Percentiles rank a stretch among this genome's conserved stretches.
These are phyloP conservation scores for Pteruthius melanotis DNA, from an alignment of 2,113 vertebrate species.

Conservation along the genomic window DNA sequence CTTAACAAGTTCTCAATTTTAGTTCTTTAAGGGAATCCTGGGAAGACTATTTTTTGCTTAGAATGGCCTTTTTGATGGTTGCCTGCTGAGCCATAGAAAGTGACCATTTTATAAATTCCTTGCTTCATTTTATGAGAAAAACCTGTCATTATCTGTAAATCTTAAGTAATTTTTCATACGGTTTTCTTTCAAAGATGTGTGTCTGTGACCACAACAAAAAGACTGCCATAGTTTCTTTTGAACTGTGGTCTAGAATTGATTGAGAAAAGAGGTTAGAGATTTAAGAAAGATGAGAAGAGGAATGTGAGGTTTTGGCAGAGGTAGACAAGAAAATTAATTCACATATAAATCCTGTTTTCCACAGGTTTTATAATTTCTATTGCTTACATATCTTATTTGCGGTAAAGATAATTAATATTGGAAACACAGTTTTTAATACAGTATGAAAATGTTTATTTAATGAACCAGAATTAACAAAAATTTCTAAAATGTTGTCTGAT, in stretches of 20 bases:
- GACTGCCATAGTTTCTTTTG: neutral
- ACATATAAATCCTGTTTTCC: neutral
- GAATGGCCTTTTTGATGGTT: neutral
- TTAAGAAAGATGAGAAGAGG: neutral
- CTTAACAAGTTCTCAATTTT: neutral
- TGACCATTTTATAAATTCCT: neutral
- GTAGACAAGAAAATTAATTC: neutral
- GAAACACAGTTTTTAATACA: neutral
- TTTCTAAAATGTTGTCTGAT: slow-evolving; percentile 29
- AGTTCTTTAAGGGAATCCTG: neutral
- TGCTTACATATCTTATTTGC: neutral
- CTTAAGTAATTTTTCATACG: neutral
- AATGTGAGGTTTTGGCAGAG: neutral
- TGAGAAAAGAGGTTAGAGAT: neutral
- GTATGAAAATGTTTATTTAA: neutral
- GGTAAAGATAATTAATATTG: neutral
- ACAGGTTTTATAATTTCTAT: neutral
- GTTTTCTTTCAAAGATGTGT: neutral
- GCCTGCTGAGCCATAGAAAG: neutral
- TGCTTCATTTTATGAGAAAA: neutral
- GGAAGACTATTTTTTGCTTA: neutral
- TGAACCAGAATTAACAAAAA: neutral
- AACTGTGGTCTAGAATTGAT: neutral
- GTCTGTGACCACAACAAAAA: neutral
- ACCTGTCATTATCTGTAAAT: neutral